Base-by-base conservation (phyloP, 2,797 vertebrate genomes). In the Melanotaenia parkinsoni region DNA sequence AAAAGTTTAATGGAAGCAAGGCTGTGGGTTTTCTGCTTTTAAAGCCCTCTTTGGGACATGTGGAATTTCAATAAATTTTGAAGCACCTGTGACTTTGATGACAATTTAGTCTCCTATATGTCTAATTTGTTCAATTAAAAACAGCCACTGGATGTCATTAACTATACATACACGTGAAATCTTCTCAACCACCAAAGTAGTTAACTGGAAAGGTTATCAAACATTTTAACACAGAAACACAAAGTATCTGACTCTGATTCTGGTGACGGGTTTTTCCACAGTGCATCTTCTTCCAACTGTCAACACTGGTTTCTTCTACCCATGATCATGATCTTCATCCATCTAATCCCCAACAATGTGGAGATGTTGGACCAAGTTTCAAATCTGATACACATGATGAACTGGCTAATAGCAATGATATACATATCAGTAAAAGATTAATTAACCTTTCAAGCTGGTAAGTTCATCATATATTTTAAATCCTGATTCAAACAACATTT, bases 61-160 rank as follows among this genome's bases (percentile, higher is more conserved):
- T 83, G 81, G 60, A 74, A 67, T 76, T 73, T 40, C 69, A 85
- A 87, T 60, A 2, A 33, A 54, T 66, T 58, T 32, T 53, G 30
- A 30, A 35, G 73, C 33, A 37, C 67, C 61, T 76, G 63, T 70
- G 38, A 75, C 61, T 30, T 35, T 58, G 62, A 28, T 64, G 58
- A 54, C n/a, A 79, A 69, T 72, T 33, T 56, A 62, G 58, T 75
- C 45, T 58, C 60, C 11, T 14, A 70, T 9, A 11, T 51, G 3
- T 32, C 50, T 2, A 37, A 8, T 62, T 70, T 53, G 10, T 13
- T 24, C 28, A 7, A 56, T 45, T 50, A 5, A 50, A 32, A 22
- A 69, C 35, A 7, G 12, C 74, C 40, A 16, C 4, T 32, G 51
- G 16, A 20, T 47, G 30, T 66, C n/a, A 54, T 14, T 4, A 26